Percentiles rank a stretch among this genome's conserved stretches.
Evolutionary conservation across 23 tunicate species (phyloP).

Genomic region (Trididemnum miniatum): DNA sequence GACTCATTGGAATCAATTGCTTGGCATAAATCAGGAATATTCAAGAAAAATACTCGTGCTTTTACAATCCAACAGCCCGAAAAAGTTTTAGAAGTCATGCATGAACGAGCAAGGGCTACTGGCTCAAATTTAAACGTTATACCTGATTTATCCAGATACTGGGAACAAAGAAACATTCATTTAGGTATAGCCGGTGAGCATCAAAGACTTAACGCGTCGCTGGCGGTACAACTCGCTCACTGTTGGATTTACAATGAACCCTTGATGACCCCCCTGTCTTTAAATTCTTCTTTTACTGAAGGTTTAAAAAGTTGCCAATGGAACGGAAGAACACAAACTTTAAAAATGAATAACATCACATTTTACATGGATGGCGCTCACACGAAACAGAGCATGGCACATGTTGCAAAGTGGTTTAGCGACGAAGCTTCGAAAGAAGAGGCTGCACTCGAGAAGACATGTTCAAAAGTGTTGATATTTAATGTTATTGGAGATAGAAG

Average conservation of each 20-base stretch:
- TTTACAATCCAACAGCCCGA: slow-evolving; percentile 73
- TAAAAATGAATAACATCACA: slow-evolving; percentile 57
- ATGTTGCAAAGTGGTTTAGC: slow-evolving; percentile 70
- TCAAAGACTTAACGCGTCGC: slow-evolving; percentile 79
- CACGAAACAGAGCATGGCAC: slow-evolving; percentile 61
- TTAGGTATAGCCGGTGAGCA: slow-evolving; percentile 69
- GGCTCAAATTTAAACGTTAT: slow-evolving; percentile 27
- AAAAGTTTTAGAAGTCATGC: slow-evolving; percentile 57
- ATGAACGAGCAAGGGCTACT: slow-evolving; percentile 48
- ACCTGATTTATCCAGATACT: slow-evolving; percentile 37
- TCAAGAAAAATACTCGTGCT: slow-evolving; percentile 61
- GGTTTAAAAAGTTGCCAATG: slow-evolving; percentile 51
- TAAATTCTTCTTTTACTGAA: slow-evolving; percentile 9
- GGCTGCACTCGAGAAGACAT: background rate
- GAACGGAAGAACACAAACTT: slow-evolving; percentile 79
- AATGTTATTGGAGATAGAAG: slow-evolving; percentile 62
- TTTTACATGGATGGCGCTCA: slow-evolving; percentile 94
- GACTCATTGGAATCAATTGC: slow-evolving; percentile 74
- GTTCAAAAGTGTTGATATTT: slow-evolving; percentile 52
- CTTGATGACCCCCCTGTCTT: background rate
- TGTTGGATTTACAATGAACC: slow-evolving; percentile 45
- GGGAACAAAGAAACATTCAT: background rate
- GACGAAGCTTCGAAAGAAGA: slow-evolving; percentile 53
- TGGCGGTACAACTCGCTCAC: slow-evolving; percentile 66
- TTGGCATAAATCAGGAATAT: slow-evolving; percentile 93